phyloP scores from a whole-genome alignment of 2,797 vertebrate species.

The Setipinna tenuifilis region DNA sequence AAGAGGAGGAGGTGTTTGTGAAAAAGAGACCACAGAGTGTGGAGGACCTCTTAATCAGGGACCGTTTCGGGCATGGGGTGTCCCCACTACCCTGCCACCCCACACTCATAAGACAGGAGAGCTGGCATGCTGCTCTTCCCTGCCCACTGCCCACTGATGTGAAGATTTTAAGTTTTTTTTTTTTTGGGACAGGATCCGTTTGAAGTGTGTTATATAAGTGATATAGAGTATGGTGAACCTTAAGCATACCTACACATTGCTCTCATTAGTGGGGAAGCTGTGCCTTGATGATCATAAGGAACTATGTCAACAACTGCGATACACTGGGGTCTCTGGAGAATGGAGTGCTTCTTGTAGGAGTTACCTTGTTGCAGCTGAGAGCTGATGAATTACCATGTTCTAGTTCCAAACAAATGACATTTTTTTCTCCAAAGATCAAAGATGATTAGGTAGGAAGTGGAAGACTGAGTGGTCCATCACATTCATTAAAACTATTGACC shows the following conservation, averaged over 20 bases:
- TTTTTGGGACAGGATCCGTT: constrained; percentile 13
- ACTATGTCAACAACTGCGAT: neutral
- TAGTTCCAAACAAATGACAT: neutral
- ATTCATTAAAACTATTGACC: neutral
- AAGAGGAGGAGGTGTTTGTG: neutral
- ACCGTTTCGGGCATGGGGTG: neutral
- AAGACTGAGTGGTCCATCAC: neutral
- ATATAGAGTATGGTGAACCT: neutral
- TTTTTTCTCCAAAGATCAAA: neutral
- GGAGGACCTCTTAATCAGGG: neutral
- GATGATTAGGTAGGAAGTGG: neutral
- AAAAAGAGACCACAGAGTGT: neutral
- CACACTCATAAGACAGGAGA: neutral
- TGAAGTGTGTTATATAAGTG: constrained; percentile 2
- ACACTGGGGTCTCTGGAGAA: neutral
- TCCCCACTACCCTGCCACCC: neutral
- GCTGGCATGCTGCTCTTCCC: neutral
- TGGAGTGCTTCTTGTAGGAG: neutral
- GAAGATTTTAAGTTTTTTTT: neutral
- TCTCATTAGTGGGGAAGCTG: constrained; percentile 18
- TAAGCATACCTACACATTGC: neutral
- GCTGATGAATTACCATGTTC: neutral
- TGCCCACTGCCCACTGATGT: neutral
- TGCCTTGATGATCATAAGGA: constrained; percentile 9
- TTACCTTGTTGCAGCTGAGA: neutral